A percentile compares a stretch with the other conserved stretches of the same genome.
Evolutionary conservation across 2,113 vertebrate genomes (phyloP).

Genomic region (Crotophaga sulcirostris): DNA sequence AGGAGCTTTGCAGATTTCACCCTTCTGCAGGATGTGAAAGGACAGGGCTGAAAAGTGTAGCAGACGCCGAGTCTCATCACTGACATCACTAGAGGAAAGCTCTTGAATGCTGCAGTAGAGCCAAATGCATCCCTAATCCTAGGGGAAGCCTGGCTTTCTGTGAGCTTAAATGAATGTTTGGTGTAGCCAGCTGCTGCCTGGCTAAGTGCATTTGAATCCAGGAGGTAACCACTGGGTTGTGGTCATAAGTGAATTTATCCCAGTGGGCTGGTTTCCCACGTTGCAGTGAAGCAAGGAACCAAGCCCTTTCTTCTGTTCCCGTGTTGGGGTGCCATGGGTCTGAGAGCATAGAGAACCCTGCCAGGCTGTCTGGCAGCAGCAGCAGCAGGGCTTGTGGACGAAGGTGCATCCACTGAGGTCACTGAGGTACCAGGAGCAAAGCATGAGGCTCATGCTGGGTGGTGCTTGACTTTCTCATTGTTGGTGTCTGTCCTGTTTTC

Average conservation of each 20-base stretch:
- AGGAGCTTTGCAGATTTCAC: not conserved
- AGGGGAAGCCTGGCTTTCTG: not conserved
- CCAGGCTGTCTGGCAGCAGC: accelerated
- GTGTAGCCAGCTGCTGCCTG: not conserved
- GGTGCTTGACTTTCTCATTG: not conserved
- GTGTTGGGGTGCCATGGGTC: not conserved
- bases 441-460: accelerated
- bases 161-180: not conserved
- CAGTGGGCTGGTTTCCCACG: not conserved
- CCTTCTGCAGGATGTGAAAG: not conserved
- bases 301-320: not conserved
- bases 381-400: not conserved
- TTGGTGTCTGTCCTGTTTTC: not conserved
- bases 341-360: not conserved
- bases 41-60: not conserved
- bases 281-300: not conserved
- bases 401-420: not conserved
- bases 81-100: not conserved
- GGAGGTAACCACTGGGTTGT: accelerated
- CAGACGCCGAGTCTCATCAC: not conserved
- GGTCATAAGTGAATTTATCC: not conserved
- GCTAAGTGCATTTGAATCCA: not conserved
- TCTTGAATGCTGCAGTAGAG: not conserved
- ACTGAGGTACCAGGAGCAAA: not conserved
- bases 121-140: not conserved